phyloP scores from a whole-genome alignment of 2,888 invertebrate species.

The Nasonia oneida region DNA sequence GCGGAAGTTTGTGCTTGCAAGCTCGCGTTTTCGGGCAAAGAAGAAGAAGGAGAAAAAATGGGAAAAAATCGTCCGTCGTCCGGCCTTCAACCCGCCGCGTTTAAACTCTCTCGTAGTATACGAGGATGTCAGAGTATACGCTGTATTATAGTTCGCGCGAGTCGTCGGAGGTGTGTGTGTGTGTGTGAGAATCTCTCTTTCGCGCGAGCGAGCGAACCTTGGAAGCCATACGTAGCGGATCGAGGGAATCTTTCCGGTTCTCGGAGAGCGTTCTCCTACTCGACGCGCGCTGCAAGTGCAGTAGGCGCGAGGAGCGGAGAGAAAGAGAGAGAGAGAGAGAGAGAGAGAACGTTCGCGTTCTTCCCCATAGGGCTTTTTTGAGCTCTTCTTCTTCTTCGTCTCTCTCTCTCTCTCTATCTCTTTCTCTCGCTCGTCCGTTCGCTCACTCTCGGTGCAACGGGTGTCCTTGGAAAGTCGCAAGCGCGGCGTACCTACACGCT shows the following conservation, averaged over 20 bases:
- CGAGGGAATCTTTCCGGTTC: conserved; percentile 79
- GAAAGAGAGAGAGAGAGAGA: conserved; percentile 4
- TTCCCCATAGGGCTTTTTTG: conserved; percentile 67
- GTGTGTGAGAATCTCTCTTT: conserved; percentile 37
- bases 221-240: conserved; percentile 78
- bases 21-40: too few species aligned
- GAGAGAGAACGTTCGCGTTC: conserved; percentile 31
- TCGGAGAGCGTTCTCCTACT: conserved; percentile 51
- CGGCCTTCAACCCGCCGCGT: background rate
- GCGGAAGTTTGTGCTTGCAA: background rate
- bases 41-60: too few species aligned
- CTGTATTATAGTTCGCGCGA: background rate
- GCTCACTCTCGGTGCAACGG: conserved; percentile 32
- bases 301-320: background rate
- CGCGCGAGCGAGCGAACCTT: conserved; percentile 70
- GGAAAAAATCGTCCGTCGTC: background rate
- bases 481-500: conserved; percentile 69
- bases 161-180: conserved; percentile 35
- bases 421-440: background rate
- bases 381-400: conserved; percentile 57
- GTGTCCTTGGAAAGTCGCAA: conserved; percentile 73
- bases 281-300: conserved; percentile 2
- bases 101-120: background rate
- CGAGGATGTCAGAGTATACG: conserved; percentile 42
- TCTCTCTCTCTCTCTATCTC: conserved; percentile 25